Evolutionary conservation across 2,888 invertebrate genomes (phyloP).

Genomic region (Drosophila mercatorum): DNA sequence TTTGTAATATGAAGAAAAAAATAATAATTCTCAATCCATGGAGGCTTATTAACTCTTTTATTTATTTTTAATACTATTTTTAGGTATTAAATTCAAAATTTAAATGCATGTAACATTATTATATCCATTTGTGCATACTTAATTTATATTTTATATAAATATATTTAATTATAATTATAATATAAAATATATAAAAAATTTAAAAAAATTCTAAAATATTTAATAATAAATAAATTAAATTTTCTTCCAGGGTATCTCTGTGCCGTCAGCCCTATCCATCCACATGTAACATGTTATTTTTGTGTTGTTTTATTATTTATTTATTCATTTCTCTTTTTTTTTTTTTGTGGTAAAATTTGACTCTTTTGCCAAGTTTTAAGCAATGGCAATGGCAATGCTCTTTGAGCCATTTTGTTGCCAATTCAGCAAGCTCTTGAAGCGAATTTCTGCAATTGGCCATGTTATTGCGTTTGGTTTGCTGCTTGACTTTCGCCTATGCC

Average conservation of each 20-base stretch:
- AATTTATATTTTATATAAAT: no score
- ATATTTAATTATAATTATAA: no score
- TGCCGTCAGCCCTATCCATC: no score
- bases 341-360: conserved; percentile 29
- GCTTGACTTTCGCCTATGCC: conserved; percentile 37
- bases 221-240: background rate
- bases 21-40: no score
- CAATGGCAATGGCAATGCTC: conserved; percentile 58
- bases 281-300: conserved; percentile 6
- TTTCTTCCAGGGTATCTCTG: background rate
- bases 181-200: no score
- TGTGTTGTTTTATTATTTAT: conserved; percentile 18
- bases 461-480: conserved; percentile 53
- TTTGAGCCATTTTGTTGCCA: conserved; percentile 68
- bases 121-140: no score
- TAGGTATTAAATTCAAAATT: no score
- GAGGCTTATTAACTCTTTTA: no score
- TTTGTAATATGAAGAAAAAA: no score
- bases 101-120: no score
- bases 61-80: no score
- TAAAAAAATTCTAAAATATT: no score
- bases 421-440: conserved; percentile 47
- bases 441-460: conserved; percentile 56
- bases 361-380: conserved; percentile 54
- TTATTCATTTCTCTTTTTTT: background rate